phyloP scores from a whole-genome alignment of 2,797 vertebrate species.

The Smutsia gigantea region DNA sequence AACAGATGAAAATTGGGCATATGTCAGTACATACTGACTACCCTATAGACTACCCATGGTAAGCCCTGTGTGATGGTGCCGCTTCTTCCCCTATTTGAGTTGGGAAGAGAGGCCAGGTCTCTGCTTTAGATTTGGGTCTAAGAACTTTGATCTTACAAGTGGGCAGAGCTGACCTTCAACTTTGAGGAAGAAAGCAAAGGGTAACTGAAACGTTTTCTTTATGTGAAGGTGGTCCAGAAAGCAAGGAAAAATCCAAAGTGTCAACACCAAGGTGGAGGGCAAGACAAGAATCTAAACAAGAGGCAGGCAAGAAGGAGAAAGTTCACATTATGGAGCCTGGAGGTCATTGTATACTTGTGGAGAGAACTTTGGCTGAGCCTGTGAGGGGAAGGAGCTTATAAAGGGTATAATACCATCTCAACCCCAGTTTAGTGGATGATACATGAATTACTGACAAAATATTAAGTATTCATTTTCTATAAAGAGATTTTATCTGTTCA shows the following conservation, averaged over 20 bases:
- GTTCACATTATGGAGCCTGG: not conserved
- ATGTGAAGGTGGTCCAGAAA: not conserved
- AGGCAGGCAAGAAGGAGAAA: not conserved
- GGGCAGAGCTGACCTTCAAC: not conserved
- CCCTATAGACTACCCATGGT: not conserved
- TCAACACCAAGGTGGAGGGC: not conserved
- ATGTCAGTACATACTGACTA: too few relatives aligned
- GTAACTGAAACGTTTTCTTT: not conserved
- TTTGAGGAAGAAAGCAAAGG: not conserved
- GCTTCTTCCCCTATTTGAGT: not conserved
- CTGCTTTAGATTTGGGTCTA: not conserved
- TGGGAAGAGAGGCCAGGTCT: not conserved
- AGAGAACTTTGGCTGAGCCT: not conserved
- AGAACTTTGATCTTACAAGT: not conserved
- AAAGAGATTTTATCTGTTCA: slow-evolving; percentile 58
- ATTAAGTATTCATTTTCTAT: slow-evolving; percentile 57
- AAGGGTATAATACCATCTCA: not conserved
- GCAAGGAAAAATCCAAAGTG: not conserved
- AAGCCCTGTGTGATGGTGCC: not conserved
- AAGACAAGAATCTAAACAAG: not conserved
- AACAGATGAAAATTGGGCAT: not conserved
- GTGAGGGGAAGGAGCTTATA: not conserved
- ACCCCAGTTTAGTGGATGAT: not conserved
- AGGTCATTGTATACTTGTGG: not conserved
- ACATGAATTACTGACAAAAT: slow-evolving; percentile 8